A percentile compares a stretch with the other conserved stretches of the same genome.
These are phyloP conservation scores for Helicoverpa assulta DNA, from an alignment of 2,888 invertebrate genomes.

Conservation along the genomic window DNA sequence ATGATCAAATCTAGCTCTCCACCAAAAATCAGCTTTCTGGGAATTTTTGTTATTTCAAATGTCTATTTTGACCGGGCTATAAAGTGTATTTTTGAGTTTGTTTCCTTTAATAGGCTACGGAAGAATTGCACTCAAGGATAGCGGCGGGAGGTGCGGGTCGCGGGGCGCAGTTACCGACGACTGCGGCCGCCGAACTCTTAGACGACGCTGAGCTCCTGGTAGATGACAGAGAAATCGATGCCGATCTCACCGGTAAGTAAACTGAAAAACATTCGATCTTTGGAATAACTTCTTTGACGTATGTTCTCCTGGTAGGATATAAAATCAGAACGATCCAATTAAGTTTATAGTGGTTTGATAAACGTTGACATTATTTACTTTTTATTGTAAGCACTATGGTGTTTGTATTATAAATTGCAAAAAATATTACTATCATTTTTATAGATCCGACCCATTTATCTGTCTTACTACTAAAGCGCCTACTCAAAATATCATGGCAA, in stretches of 20 bases:
- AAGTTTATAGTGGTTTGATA: slow-evolving; percentile 8
- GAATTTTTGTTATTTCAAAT: no score
- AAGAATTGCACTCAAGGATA: slow-evolving; percentile 98
- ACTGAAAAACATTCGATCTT: no score
- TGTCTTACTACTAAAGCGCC: no score
- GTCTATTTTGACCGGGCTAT: no score
- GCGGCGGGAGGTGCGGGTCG: slow-evolving; percentile 89
- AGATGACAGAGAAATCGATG: slow-evolving; percentile 97
- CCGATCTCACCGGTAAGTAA: slow-evolving; percentile 93
- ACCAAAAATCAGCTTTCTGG: no score
- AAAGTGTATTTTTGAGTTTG: background rate
- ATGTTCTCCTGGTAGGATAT: slow-evolving; percentile 22
- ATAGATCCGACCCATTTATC: no score
- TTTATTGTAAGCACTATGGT: background rate
- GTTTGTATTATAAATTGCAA: no score
- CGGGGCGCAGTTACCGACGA: slow-evolving; percentile 92
- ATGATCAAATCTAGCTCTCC: no score
- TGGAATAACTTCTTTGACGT: background rate
- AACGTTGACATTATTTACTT: background rate
- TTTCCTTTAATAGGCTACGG: slow-evolving; percentile 92
- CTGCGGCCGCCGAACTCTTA: slow-evolving; percentile 95
- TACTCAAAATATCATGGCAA: no score
- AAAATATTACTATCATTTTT: no score
- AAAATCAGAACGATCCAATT: slow-evolving; percentile 20
- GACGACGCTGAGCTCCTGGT: slow-evolving; percentile 98